A percentile compares a stretch with the other conserved stretches of the same genome.
These are phyloP conservation scores for Leucophenga montana DNA, from an alignment of 2,888 invertebrate species.

Conservation along the genomic window DNA sequence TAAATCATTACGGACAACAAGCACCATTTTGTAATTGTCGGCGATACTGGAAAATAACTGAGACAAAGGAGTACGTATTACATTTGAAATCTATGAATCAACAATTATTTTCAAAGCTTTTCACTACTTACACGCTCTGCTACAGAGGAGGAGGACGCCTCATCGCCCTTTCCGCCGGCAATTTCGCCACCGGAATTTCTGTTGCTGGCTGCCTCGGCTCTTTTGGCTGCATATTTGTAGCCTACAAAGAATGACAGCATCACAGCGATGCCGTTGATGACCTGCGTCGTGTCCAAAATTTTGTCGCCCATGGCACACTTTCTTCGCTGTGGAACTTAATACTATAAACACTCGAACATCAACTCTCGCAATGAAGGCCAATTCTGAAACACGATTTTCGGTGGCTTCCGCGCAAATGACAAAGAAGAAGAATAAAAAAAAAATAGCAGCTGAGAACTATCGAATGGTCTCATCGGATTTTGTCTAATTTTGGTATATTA, in stretches of 20 bases:
- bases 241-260: constrained; percentile 73
- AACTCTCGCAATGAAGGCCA: too few relatives aligned
- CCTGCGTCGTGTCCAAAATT: constrained; percentile 69
- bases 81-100: background rate
- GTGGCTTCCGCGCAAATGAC: too few relatives aligned
- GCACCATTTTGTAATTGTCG: constrained; percentile 84
- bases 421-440: too few relatives aligned
- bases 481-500: too few relatives aligned
- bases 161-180: constrained; percentile 27
- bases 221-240: constrained; percentile 71
- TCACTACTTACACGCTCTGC: constrained; percentile 53
- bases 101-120: background rate
- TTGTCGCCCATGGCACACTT: constrained; percentile 62
- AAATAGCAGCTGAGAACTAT: too few relatives aligned
- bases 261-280: constrained; percentile 72
- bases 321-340: too few relatives aligned
- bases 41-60: constrained; percentile 65
- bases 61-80: constrained; percentile 14
- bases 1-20: constrained; percentile 90
- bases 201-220: constrained; percentile 49
- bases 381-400: too few relatives aligned
- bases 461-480: too few relatives aligned
- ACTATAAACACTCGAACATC: too few relatives aligned
- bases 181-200: constrained; percentile 18
- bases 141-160: constrained; percentile 39